Base-by-base conservation (phyloP, 2,113 vertebrate species). In the Anolis carolinensis region DNA sequence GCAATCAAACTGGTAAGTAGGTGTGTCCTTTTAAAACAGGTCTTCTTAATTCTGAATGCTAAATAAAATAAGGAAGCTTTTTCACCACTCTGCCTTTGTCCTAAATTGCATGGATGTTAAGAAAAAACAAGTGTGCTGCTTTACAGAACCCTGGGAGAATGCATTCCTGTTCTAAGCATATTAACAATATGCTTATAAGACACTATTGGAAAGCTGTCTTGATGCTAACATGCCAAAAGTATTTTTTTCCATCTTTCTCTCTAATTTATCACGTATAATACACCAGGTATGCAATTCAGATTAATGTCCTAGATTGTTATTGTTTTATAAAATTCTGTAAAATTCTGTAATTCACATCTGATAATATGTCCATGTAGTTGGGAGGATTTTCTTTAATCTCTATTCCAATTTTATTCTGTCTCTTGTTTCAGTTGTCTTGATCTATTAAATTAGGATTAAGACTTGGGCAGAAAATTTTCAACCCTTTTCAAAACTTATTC, bases 1-100 rank as follows among this genome's bases (percentile, higher is more conserved):
- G 98, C 98, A 91, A 99, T 99, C 96, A 99, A 99, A 98, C 97
- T 99, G 98, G 98, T 99, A 93, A 98, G 98, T 98, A 89, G 67
- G 87, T 89, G 62, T 84, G 0, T 93, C 4, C 5, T 44, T 73
- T 76, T 91, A 86, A 52, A 86, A 82, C 76, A 89, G 2, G 55
- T 63, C 72, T 14, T 36, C 50, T 7, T 6, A 27, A 3, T 65
- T 72, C n/a, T 44, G 32, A n/a, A 44, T 21, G 14, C 59, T 62
- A 71, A 4, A 4, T 7, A 44, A 25, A 32, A 72, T 63, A 78
- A 84, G 34, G 32, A n/a, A 70, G 0, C 5, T 50, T 83, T 82
- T 73, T 52, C 48, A 81, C 11, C 20, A 9, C 2, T 83, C n/a
- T 23, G 2, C 1, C 1, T 30, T 77, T 81, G 67, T 48, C 44